phyloP scores from a whole-genome alignment of 2,888 invertebrate species.

The Tenodera sinensis region DNA sequence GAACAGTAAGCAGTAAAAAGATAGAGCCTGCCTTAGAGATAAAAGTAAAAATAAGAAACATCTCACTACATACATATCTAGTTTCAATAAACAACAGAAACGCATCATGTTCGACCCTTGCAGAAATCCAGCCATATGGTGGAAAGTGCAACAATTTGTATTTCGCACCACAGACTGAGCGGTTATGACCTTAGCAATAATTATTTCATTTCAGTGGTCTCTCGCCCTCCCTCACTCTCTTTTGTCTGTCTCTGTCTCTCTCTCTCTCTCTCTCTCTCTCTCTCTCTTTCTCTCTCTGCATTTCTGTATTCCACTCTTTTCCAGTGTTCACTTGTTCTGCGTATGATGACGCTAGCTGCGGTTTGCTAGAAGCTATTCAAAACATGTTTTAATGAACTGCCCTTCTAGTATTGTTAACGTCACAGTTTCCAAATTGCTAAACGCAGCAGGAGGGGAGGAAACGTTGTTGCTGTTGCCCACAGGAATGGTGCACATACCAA shows the following conservation, averaged over 20 bases:
- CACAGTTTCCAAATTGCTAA: conserved; percentile 5
- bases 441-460: neutral
- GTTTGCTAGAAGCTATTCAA: conserved; percentile 7
- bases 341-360: neutral
- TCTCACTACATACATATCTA: too few species aligned
- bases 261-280: too few species aligned
- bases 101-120: too few species aligned
- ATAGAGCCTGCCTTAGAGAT: too few species aligned
- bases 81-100: too few species aligned
- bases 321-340: neutral
- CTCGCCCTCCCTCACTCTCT: too few species aligned
- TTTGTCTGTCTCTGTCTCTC: too few species aligned
- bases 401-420: conserved; percentile 4
- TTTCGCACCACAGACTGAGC: neutral
- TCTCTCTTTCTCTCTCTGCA: neutral
- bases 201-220: neutral
- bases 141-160: neutral
- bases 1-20: too few species aligned
- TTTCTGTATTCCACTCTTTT: neutral
- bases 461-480: neutral
- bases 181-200: neutral
- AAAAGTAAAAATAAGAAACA: too few species aligned
- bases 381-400: conserved; percentile 14
- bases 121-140: neutral
- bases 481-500: neutral